phyloP scores from a whole-genome alignment of 2,797 vertebrate species.

The Coluber constrictor region DNA sequence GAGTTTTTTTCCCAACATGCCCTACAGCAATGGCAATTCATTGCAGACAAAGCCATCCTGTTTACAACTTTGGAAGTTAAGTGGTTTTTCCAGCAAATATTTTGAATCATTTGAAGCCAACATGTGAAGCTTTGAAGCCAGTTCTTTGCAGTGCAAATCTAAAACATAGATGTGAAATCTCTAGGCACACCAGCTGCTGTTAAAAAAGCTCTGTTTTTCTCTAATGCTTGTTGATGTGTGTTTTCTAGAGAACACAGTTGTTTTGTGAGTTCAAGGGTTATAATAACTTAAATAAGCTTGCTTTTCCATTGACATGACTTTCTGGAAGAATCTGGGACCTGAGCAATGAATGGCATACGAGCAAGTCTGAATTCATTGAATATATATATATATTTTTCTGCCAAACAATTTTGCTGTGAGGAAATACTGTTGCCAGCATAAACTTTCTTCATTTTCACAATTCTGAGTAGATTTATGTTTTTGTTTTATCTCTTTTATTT shows the following conservation, averaged over 20 bases:
- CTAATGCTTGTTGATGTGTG: background rate
- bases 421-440: background rate
- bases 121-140: background rate
- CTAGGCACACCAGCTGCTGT: background rate
- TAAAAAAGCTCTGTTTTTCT: background rate
- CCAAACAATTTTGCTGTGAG: background rate
- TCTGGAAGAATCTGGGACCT: background rate
- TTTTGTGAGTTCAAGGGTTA: constrained; percentile 11
- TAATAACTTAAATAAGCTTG: background rate
- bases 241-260: background rate
- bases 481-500: background rate
- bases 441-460: background rate
- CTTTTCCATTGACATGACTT: background rate
- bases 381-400: background rate
- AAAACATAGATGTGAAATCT: constrained; percentile 20
- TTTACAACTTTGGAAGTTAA: constrained; percentile 22
- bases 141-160: background rate
- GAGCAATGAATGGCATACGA: background rate
- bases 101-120: background rate
- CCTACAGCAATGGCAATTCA: background rate
- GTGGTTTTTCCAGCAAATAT: constrained; percentile 14
- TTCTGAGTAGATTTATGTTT: background rate
- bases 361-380: background rate
- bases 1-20: constrained; percentile 1
- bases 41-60: constrained; percentile 3